A percentile compares a stretch with the other conserved stretches of the same genome.
These are phyloP conservation scores for Ovis canadensis DNA, from an alignment of 2,113 vertebrate species.

Conservation along the genomic window DNA sequence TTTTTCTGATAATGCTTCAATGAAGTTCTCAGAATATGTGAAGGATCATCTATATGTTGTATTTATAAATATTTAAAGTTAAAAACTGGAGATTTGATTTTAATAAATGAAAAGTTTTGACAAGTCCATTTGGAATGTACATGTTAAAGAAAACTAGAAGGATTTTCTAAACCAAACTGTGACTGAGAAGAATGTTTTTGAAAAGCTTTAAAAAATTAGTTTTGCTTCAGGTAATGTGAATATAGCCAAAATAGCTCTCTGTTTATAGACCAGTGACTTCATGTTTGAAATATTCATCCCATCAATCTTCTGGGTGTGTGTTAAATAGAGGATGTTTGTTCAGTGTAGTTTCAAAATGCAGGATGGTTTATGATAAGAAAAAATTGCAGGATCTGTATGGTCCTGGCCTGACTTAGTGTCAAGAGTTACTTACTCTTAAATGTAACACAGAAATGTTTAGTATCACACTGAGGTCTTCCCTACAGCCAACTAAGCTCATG, in stretches of 20 bases:
- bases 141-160: background rate
- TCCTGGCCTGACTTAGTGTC: background rate
- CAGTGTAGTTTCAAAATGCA: constrained; percentile 20
- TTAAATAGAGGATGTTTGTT: constrained; percentile 32
- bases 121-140: background rate
- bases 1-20: constrained; percentile 10
- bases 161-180: constrained; percentile 2
- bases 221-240: constrained; percentile 46
- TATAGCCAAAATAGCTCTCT: background rate
- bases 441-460: background rate
- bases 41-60: background rate
- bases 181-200: background rate
- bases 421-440: background rate
- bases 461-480: background rate
- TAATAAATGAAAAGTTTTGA: background rate
- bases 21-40: background rate
- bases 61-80: background rate
- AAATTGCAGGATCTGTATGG: background rate
- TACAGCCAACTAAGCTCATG: accelerated
- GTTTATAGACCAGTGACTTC: constrained; percentile 54
- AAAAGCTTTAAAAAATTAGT: background rate
- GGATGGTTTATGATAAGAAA: background rate
- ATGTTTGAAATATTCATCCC: constrained; percentile 49
- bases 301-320: background rate
- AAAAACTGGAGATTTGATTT: background rate